Evolutionary conservation across 2,797 vertebrate genomes (phyloP), one percentile per base, ranked within the genome.

Genomic region (Crypturellus tataupa): DNA sequence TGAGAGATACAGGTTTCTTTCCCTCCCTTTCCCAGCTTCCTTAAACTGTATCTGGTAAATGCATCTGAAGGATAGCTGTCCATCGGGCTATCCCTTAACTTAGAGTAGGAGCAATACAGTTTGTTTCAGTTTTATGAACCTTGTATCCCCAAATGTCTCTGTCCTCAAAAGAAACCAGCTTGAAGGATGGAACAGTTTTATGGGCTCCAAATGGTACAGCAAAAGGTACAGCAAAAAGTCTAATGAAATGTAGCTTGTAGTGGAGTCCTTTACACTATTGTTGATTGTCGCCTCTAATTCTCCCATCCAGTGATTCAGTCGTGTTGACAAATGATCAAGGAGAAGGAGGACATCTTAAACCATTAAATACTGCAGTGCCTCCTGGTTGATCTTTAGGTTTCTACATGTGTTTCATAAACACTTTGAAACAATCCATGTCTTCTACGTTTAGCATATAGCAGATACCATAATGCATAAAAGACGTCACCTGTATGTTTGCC

Each of bases 331-430:
- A 77, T 71, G 90, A 60, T 47, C 17, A 55, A 39, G 37, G 21
- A 19, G 33, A 53, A 19, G 40, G 40, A 27, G 47, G 31, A 17
- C 35, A 55, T 86, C 60, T 76, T 78, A n/a, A 11, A 53, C 33
- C 59, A 84, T 80, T 93, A 9, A 85, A 37, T 87, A 90, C 70
- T 59, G 25, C 49, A 49, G 4, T 44, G 39, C 29, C 29, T 42
- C 18, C 40, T 72, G 4, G 12, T 88, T 93, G 83, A 68, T 90
- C 68, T 73, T 86, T 67, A 60, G 59, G 29, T 46, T 86, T 91
- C 70, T 82, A 62, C 79, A 63, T 9, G 72, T 83, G 65, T 85
- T 89, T 81, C 75, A 53, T 78, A 37, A 94, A 93, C 44, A 31
- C 33, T 84, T 82, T 37, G 64, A 69, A 80, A 37, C 35, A 80